Evolutionary conservation across 2,113 vertebrate species (phyloP).

Genomic region (Bettongia penicillata): DNA sequence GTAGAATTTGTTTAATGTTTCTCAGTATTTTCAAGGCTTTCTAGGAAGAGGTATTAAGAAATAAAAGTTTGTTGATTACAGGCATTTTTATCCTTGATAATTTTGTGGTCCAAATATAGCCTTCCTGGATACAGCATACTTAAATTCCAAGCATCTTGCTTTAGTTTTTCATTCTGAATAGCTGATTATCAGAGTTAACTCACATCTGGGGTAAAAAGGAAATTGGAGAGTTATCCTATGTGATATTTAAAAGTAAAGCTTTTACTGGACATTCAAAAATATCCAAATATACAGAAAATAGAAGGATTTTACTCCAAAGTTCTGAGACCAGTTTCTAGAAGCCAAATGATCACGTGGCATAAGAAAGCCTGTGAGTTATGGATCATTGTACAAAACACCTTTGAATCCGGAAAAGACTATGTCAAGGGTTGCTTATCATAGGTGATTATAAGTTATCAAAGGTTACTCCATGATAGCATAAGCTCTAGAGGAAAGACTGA

Average conservation of each 20-base stretch:
- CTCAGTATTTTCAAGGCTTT: slow-evolving; percentile 32
- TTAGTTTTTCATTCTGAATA: slow-evolving; percentile 2
- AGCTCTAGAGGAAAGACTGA: too few relatives aligned
- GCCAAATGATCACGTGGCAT: neutral
- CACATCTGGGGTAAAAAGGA: neutral
- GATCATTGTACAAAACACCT: neutral
- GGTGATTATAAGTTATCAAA: too few relatives aligned
- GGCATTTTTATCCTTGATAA: neutral
- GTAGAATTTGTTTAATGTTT: neutral
- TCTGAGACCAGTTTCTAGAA: neutral
- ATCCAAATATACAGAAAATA: neutral
- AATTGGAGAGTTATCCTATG: neutral
- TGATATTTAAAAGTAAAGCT: slow-evolving; percentile 1
- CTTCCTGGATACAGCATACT: neutral
- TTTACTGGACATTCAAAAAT: slow-evolving; percentile 26
- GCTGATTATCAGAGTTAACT: neutral
- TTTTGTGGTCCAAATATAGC: neutral
- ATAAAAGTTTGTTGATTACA: neutral
- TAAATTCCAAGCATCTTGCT: neutral
- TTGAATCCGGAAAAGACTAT: neutral
- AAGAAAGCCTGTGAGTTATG: slow-evolving; percentile 15
- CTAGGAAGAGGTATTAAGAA: neutral
- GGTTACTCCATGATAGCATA: too few relatives aligned
- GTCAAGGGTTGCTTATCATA: neutral
- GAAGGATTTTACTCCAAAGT: neutral